Evolutionary conservation across 1,140 invertebrate species (phyloP), one percentile per base, ranked within the genome.

Genomic region (Leptinotarsa texana): DNA sequence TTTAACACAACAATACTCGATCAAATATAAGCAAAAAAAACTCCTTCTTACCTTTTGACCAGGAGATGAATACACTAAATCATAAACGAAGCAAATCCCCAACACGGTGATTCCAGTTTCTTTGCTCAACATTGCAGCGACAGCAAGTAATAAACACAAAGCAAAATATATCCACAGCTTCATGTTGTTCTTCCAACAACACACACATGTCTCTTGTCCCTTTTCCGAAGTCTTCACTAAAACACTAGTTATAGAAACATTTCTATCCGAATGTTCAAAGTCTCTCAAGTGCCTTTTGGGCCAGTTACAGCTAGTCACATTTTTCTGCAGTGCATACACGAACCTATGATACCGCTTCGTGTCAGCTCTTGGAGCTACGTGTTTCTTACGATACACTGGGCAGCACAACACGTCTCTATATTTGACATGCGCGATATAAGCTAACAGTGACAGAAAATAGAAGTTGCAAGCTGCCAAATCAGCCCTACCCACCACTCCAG

Each of bases 401-500:
- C 78, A 79, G 24, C 71, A 77, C 3, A 22, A 70, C 51, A 86
- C 84, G 67, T 91, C 89, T 69, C 91, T 84, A 77, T 90, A 87
- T 76, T 87, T 86, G 72, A 91, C 86, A 78, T 92, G 91, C 61
- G 90, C 89, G 69, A 90, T 88, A 85, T 96, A 96, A 21, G 91
- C 89, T 70, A 97, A 88, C 82, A 99, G 94, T 77, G 95, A 93
- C 47, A 94, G 86, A 66, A 99, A 89, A 82, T 95, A 97, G 85
- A 98, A 94, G 77, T 97, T 92, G 82, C 95, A 96, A 21, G 95
- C 95, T 13, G 96, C 91, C 18, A 98, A 88, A 86, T 99, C 98
- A 4, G 97, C 97, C 79, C 97, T 89, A 6, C 98, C 97, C 5
- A 99, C 97, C 65, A 99, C 92, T 11, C 96, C 96, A 4, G 96